Percentiles rank a stretch among this genome's conserved stretches.
phyloP scores from a whole-genome alignment of 2,888 invertebrate species.

The Drosophila atripex region DNA sequence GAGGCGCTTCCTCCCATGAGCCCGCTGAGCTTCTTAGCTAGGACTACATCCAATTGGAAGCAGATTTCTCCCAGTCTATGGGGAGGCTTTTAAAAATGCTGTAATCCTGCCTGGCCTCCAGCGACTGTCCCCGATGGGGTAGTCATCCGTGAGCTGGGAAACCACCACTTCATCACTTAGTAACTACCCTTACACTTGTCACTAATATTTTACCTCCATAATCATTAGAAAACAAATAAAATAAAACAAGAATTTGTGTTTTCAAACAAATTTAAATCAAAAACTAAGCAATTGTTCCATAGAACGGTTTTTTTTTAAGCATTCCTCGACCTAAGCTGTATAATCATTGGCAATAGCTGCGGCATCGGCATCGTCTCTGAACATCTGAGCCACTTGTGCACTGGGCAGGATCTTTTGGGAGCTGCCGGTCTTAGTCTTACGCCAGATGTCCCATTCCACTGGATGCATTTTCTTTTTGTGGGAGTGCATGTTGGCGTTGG shows the following conservation, averaged over 20 bases:
- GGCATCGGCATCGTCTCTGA: slow-evolving; percentile 61
- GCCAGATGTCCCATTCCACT: slow-evolving; percentile 82
- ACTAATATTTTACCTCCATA: no score
- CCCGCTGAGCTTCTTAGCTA: no score
- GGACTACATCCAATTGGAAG: no score
- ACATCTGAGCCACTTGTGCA: slow-evolving; percentile 73
- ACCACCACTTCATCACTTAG: no score
- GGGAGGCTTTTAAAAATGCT: no score
- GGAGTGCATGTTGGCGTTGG: slow-evolving; percentile 83
- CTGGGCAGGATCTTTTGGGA: slow-evolving; percentile 74
- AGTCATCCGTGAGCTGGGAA: no score
- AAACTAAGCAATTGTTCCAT: slow-evolving; percentile 24
- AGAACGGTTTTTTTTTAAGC: slow-evolving; percentile 18
- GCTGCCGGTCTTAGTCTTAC: slow-evolving; percentile 79
- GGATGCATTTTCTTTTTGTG: slow-evolving; percentile 83
- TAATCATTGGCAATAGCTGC: slow-evolving; percentile 69
- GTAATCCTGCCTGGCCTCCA: no score
- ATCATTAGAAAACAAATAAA: not conserved
- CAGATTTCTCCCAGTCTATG: no score
- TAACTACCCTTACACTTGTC: no score
- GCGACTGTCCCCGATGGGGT: no score
- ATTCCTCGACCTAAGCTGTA: slow-evolving; percentile 30
- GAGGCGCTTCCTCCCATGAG: no score
- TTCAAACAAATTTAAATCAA: slow-evolving; percentile 19
- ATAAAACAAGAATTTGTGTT: slow-evolving; percentile 18